These are phyloP conservation scores for Urechis unicinctus DNA, from an alignment of 2,888 invertebrate species.

Conservation along the genomic window DNA sequence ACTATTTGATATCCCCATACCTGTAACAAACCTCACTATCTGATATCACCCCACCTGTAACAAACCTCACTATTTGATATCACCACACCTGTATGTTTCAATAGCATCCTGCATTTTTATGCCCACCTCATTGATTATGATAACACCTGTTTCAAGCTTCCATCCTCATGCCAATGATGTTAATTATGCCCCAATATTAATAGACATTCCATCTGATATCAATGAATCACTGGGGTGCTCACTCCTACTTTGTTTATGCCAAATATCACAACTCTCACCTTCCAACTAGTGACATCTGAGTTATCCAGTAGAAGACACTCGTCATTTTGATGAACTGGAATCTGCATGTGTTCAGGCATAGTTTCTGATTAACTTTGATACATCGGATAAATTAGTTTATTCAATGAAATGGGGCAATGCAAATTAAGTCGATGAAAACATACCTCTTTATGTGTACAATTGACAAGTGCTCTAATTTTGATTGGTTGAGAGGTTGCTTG, in stretches of 20 bases:
- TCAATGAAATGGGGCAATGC: background rate
- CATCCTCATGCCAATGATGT: too few species aligned
- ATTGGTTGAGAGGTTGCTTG: conserved; percentile 79
- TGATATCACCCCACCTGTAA: too few species aligned
- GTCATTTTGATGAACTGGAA: conserved; percentile 31
- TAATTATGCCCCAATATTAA: too few species aligned
- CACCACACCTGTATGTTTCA: too few species aligned
- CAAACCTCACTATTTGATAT: too few species aligned
- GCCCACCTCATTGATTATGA: background rate
- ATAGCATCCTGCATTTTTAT: too few species aligned
- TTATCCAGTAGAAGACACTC: conserved; percentile 35
- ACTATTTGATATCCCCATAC: too few species aligned
- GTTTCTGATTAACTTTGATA: background rate
- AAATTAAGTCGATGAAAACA: conserved; percentile 26
- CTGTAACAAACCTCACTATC: too few species aligned
- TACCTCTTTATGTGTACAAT: conserved; percentile 78
- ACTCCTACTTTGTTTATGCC: too few species aligned
- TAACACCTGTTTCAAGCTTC: background rate
- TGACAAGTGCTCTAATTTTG: conserved; percentile 84
- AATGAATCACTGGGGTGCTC: too few species aligned
- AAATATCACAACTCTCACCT: conserved; percentile 29
- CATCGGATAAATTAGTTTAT: background rate
- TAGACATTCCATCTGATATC: too few species aligned
- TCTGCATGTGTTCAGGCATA: conserved; percentile 21
- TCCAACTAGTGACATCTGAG: conserved; percentile 38